Base-by-base conservation (phyloP, 1,140 invertebrate species). In the Proales similis region DNA sequence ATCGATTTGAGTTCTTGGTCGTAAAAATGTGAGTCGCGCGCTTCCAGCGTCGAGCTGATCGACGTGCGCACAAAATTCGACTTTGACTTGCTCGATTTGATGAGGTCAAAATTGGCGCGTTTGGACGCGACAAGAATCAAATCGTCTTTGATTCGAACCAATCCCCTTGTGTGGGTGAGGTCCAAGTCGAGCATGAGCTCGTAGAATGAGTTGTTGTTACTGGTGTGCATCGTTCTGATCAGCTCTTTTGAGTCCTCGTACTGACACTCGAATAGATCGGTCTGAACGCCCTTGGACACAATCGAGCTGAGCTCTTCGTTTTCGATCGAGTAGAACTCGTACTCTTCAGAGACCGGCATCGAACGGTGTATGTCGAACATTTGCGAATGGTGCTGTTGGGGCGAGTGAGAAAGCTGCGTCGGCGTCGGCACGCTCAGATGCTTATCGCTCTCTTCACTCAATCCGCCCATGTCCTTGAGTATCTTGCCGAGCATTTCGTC, bases 251-350 rank as follows among this genome's bases (percentile, higher is more conserved):
- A n/a, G n/a, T n/a, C n/a, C n/a, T n/a, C n/a, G n/a, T n/a, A n/a
- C n/a, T n/a, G n/a, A n/a, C n/a, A n/a, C n/a, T n/a, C n/a, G n/a
- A n/a, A n/a, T n/a, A n/a, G n/a, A n/a, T n/a, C n/a, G n/a, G n/a
- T n/a, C n/a, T n/a, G n/a, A n/a, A n/a, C n/a, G 7, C 51, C 51
- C 27, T 57, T 36, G 17, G 36, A 57, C 27, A 57, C 22, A 42
- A 57, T 42, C 14, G 51, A 57, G 24, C 39, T 42, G 6, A 57
- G 36, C 7, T 57, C 51, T 27, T 57, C 51, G 39, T 42, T 39
- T 42, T 57, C 51, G 20, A 36, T 36, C 4, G 36, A 42, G 17
- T 57, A 57, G 17, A 57, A 57, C 39, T 57, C 51, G 17, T 57
- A 57, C 22, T 57, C 17, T n/a, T n/a, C n/a, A n/a, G n/a, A n/a